Percentiles rank a stretch among this genome's conserved stretches.
Evolutionary conservation across 2,888 invertebrate species (phyloP).

Genomic region (Agapostemon virescens): DNA sequence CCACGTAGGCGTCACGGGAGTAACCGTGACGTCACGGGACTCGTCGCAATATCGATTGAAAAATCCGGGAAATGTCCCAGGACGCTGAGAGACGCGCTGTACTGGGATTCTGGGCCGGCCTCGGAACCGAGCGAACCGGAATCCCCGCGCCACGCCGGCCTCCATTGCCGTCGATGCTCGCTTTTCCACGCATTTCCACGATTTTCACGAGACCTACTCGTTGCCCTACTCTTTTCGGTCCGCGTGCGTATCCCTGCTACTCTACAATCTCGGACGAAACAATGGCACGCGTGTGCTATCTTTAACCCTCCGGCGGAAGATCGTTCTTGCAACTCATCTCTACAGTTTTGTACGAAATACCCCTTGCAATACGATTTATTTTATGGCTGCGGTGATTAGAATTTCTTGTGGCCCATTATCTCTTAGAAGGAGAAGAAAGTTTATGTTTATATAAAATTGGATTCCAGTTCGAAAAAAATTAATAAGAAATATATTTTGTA

Average conservation of each 20-base stretch:
- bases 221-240: not conserved
- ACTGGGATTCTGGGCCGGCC: constrained; percentile 69
- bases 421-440: too few relatives aligned
- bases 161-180: not conserved
- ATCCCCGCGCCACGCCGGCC: constrained; percentile 26
- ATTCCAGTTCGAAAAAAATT: too few relatives aligned
- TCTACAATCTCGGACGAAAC: not conserved
- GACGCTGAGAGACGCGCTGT: constrained; percentile 63
- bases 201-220: not conserved
- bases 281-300: not conserved
- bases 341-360: too few relatives aligned
- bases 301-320: not conserved
- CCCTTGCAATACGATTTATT: too few relatives aligned
- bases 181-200: not conserved
- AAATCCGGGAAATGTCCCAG: constrained; percentile 75
- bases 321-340: not conserved
- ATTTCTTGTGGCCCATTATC: too few relatives aligned
- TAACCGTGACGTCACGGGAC: constrained; percentile 75
- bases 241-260: not conserved
- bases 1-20: constrained; percentile 69
- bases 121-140: constrained; percentile 9
- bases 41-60: constrained; percentile 75
- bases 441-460: too few relatives aligned
- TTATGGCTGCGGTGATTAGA: too few relatives aligned
- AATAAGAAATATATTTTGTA: too few relatives aligned